phyloP scores from a whole-genome alignment of 2,888 invertebrate species.

The Pristionchus mayeri region DNA sequence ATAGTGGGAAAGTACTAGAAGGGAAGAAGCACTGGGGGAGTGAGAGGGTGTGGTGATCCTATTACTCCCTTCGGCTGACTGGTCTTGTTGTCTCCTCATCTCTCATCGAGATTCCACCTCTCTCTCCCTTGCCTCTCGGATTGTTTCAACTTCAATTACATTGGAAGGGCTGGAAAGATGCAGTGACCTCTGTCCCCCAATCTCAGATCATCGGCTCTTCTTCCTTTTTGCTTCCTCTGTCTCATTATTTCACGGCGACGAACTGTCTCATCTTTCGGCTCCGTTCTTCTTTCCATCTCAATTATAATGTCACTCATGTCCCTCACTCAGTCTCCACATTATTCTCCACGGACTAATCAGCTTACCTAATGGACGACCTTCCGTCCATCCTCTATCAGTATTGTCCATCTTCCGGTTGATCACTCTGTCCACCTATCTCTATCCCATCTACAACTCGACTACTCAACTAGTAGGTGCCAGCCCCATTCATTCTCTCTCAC shows the following conservation, averaged over 20 bases:
- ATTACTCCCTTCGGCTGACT: conserved; percentile 38
- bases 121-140: not conserved
- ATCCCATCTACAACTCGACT: conserved; percentile 16
- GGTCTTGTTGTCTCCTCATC: conserved; percentile 3
- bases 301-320: not conserved
- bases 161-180: conserved; percentile 5
- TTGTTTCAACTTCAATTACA: conserved; percentile 28
- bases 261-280: conserved; percentile 34
- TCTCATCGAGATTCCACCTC: conserved; percentile 17
- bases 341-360: not conserved
- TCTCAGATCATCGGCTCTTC: not conserved
- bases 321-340: not conserved
- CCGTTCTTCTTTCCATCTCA: not conserved
- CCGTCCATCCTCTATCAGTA: conserved; percentile 5
- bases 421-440: not conserved
- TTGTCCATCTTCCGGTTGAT: conserved; percentile 5
- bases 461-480: conserved; percentile 37
- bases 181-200: conserved; percentile 3
- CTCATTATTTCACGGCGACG: conserved; percentile 1
- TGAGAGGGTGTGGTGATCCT: conserved; percentile 20
- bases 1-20: conserved; percentile 36
- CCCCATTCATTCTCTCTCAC: not conserved
- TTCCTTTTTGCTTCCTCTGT: not conserved
- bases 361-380: conserved; percentile 17
- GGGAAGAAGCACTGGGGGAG: not conserved